Percentiles rank a stretch among this genome's conserved stretches.
These are phyloP conservation scores for Pantala flavescens DNA, from an alignment of 1,140 invertebrate species.

Conservation along the genomic window DNA sequence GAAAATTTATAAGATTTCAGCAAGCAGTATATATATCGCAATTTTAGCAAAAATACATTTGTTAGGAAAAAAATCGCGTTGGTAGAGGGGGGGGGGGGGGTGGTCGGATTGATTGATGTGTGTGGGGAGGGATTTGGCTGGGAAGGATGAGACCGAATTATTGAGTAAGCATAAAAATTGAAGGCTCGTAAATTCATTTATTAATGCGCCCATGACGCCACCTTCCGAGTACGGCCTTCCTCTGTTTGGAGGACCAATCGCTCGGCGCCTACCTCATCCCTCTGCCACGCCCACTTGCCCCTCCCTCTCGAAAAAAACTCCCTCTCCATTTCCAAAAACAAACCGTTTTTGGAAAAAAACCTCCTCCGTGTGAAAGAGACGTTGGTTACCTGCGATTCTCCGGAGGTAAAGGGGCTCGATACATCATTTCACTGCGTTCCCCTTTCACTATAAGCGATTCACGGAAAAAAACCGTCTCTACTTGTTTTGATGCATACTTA, in stretches of 20 bases:
- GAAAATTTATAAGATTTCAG: neutral
- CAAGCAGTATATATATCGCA: neutral
- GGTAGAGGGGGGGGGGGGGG: neutral
- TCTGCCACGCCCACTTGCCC: neutral
- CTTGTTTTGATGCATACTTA: too few species aligned
- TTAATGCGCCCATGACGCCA: neutral
- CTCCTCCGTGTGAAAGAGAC: neutral
- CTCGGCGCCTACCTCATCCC: neutral
- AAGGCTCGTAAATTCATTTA: constrained; percentile 6
- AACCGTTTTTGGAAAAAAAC: neutral
- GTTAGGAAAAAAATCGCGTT: neutral
- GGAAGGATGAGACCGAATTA: neutral
- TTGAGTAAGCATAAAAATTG: constrained; percentile 10
- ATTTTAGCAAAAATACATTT: constrained; percentile 5
- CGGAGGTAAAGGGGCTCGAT: too few species aligned
- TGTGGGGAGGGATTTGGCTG: neutral
- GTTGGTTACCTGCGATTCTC: too few species aligned
- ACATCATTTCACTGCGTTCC: too few species aligned
- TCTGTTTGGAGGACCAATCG: neutral
- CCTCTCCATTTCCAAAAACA: neutral
- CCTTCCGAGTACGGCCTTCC: neutral
- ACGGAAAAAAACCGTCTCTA: too few species aligned
- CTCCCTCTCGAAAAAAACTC: neutral
- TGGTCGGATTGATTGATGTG: neutral
- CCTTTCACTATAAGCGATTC: too few species aligned